phyloP scores from a whole-genome alignment of 1,140 invertebrate genomes.

The Vanessa atalanta region DNA sequence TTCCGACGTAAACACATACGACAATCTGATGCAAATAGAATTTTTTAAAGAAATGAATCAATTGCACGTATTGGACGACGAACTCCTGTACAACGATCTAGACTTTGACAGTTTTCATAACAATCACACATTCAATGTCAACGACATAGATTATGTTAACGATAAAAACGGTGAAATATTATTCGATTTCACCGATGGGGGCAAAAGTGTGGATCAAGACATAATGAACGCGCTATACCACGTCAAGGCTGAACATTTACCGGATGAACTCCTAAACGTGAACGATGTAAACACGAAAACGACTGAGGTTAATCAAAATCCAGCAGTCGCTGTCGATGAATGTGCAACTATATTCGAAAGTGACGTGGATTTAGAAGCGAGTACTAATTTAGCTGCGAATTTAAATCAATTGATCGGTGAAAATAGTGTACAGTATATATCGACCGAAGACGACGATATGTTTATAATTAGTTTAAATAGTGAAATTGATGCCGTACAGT shows the following conservation, averaged over 20 bases:
- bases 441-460: conserved; percentile 76
- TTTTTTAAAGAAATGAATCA: conserved; percentile 73
- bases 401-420: conserved; percentile 75
- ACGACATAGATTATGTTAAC: conserved; percentile 57
- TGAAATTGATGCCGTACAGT: conserved; percentile 71
- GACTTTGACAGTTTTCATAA: conserved; percentile 70
- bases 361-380: conserved; percentile 73
- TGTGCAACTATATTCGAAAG: conserved; percentile 76
- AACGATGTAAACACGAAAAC: conserved; percentile 47
- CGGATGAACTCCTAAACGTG: conserved; percentile 64
- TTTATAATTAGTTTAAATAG: conserved; percentile 77
- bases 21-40: conserved; percentile 69
- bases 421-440: conserved; percentile 74
- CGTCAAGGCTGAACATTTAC: conserved; percentile 57
- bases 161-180: conserved; percentile 61
- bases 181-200: conserved; percentile 61
- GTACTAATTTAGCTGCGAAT: conserved; percentile 72
- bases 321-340: conserved; percentile 57
- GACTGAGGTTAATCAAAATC: conserved; percentile 37
- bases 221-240: conserved; percentile 66
- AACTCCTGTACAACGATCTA: conserved; percentile 70
- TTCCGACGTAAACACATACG: conserved; percentile 45
- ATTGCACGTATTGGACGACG: conserved; percentile 66
- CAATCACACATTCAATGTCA: conserved; percentile 64
- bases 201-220: conserved; percentile 64